Conservation (phyloP, 1,140 invertebrate species). For the Drosophila subpulchrella region DNA sequence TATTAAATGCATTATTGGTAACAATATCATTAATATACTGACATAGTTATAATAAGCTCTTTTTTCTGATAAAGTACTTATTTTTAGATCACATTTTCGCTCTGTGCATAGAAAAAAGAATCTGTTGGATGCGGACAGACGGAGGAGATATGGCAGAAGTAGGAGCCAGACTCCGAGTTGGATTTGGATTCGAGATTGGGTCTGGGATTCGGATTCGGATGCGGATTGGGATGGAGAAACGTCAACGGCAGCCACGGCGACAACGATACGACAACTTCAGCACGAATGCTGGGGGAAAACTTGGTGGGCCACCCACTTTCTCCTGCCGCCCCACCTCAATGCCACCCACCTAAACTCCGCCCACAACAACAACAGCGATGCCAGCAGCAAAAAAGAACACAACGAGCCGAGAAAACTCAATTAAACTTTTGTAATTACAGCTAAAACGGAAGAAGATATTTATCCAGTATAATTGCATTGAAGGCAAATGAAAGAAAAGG, state of each 20-base stretch:
- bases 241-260: conserved; percentile 58
- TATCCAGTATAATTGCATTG: conserved; percentile 84
- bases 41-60: too few species aligned
- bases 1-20: too few species aligned
- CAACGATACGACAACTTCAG: conserved; percentile 68
- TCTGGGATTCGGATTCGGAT: conserved; percentile 5
- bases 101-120: conserved; percentile 5
- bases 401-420: conserved; percentile 84
- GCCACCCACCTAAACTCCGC: conserved; percentile 25
- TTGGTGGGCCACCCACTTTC: conserved; percentile 50
- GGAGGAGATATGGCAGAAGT: conserved; percentile 17
- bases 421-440: conserved; percentile 85
- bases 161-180: conserved; percentile 22
- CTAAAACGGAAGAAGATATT: conserved; percentile 84
- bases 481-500: conserved; percentile 83
- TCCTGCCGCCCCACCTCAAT: background rate
- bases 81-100: background rate
- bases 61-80: background rate
- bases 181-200: conserved; percentile 14
- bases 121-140: conserved; percentile 7
- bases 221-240: conserved; percentile 33
- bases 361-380: conserved; percentile 32
- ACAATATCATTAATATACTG: too few species aligned
- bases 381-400: conserved; percentile 48
- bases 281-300: conserved; percentile 66